Conservation (phyloP, 2,888 invertebrate species). For the Caenorhabditis sp. region DNA sequence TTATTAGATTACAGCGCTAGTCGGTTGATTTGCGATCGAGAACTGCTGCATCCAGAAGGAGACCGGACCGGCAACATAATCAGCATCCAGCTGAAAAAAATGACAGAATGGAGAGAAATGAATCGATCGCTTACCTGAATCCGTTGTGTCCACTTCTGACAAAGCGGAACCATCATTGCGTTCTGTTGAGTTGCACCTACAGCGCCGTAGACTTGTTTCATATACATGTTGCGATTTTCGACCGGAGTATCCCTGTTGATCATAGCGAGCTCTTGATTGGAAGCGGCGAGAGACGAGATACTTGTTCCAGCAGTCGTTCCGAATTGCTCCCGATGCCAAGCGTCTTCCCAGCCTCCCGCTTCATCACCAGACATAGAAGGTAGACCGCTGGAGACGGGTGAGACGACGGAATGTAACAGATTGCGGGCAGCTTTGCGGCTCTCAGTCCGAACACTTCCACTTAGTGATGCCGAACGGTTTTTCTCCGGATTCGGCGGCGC, state of each 20-base stretch:
- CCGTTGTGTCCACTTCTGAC: slow-evolving; percentile 23
- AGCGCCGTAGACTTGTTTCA: slow-evolving; percentile 9
- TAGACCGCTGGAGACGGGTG: slow-evolving; percentile 45
- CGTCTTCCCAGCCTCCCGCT: slow-evolving; percentile 14
- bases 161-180: background rate
- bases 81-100: slow-evolving; percentile 37
- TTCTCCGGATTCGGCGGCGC: slow-evolving; percentile 37
- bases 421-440: slow-evolving; percentile 4
- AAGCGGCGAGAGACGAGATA: slow-evolving; percentile 45
- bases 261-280: slow-evolving; percentile 53
- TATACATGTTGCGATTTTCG: slow-evolving; percentile 14
- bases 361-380: slow-evolving; percentile 30
- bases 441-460: slow-evolving; percentile 7
- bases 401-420: slow-evolving; percentile 38
- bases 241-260: slow-evolving; percentile 41
- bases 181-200: background rate
- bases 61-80: slow-evolving; percentile 31
- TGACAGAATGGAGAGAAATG: too few species aligned
- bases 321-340: slow-evolving; percentile 29
- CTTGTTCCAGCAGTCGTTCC: slow-evolving; percentile 39
- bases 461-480: slow-evolving; percentile 22
- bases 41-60: slow-evolving; percentile 30
- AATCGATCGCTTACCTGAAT: slow-evolving; percentile 33
- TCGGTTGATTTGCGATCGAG: background rate
- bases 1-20: background rate